Base-by-base conservation (phyloP, 2,113 vertebrate genomes). In the Ceyx melanurus region DNA sequence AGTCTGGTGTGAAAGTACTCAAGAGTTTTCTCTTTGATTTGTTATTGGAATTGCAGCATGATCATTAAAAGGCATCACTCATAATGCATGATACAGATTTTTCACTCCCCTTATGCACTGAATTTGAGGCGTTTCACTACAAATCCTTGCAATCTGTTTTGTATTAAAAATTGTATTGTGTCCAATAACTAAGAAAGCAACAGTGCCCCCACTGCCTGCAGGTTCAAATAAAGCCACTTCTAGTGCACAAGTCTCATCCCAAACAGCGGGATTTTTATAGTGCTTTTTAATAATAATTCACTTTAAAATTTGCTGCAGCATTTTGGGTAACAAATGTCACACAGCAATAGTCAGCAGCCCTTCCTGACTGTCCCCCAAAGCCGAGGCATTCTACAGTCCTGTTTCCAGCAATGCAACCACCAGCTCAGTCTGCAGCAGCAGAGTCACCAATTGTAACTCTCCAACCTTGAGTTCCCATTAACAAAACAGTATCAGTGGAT, bases 171-270 rank as follows among this genome's bases (percentile, higher is more conserved):
- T 6, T 60, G 75, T 64, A 51, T 18, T 33, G 77, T 85, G 77
- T 74, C 77, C 86, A 94, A 15, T 14, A 66, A 84, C 26, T 64
- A 53, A 25, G 22, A 67, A 90, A 70, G 93, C 90, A 97, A 80
- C 82, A 94, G 73, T 95, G 89, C 82, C 90, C 91, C 92, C 92
- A 75, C 71, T 71, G 91, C 81, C 83, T 56, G 37, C 0, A 48
- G 77, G 22, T 56, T 80, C 56, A 83, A 86, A 56, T 58, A 66
- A 80, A 87, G 70, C 60, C 11, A 74, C 28, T 81, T 31, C 79
- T 70, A 72, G 53, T 20, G 18, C 37, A 23, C 28, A 35, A 33
- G 16, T 57, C 33, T 60, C 26, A 80, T 4, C 40, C 70, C 43
- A 74, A 90, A 73, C 13, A 33, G 54, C 78, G 77, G 29, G 35